These are phyloP conservation scores for Cheilosia urbana DNA, from an alignment of 2,888 invertebrate species.

Conservation along the genomic window DNA sequence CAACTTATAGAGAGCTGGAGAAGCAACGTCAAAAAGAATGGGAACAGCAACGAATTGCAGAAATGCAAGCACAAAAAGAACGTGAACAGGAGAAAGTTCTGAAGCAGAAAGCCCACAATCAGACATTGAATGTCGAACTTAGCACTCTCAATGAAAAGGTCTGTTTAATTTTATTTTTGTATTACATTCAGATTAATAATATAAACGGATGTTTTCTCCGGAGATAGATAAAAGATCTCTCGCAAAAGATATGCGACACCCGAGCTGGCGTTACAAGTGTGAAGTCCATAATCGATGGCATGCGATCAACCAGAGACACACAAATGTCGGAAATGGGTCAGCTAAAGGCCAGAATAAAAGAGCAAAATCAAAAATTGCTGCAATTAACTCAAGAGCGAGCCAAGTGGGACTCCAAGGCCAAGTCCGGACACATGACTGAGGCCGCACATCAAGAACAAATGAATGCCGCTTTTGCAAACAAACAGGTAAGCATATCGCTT, in stretches of 20 bases:
- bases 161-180: not conserved
- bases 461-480: conserved; percentile 87
- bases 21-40: conserved; percentile 97
- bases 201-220: conserved; percentile 55
- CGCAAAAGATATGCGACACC: conserved; percentile 92
- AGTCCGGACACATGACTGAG: conserved; percentile 81
- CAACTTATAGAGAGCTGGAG: conserved; percentile 91
- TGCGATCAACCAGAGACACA: conserved; percentile 95
- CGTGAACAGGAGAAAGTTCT: conserved; percentile 93
- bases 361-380: conserved; percentile 92
- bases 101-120: conserved; percentile 93
- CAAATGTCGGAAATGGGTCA: conserved; percentile 94
- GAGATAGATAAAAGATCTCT: conserved; percentile 89
- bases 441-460: conserved; percentile 85
- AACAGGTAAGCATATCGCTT: conserved; percentile 82
- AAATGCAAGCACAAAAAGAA: conserved; percentile 93
- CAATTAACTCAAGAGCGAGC: conserved; percentile 93
- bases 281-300: conserved; percentile 97
- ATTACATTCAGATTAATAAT: not conserved
- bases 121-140: conserved; percentile 92
- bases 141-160: conserved; percentile 85
- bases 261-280: conserved; percentile 94
- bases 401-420: conserved; percentile 89
- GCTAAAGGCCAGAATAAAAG: conserved; percentile 91
- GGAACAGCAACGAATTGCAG: conserved; percentile 95